Conservation (phyloP, 92 coral and sea anemone species). For the Pocillopora meandrina region DNA sequence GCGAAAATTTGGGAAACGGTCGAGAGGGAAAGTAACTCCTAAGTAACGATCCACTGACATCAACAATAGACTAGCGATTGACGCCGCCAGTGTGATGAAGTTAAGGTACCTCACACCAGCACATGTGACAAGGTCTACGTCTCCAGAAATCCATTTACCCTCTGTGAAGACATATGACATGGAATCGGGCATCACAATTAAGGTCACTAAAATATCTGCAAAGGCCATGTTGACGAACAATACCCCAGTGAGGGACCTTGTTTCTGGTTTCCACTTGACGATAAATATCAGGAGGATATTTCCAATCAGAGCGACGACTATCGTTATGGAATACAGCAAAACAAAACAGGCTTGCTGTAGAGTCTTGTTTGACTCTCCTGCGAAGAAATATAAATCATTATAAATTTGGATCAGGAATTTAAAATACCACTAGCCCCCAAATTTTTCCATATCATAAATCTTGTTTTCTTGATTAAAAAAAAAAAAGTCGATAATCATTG, state of each 20-base stretch:
- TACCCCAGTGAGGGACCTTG: constrained; percentile 18
- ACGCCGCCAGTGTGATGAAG: constrained; percentile 26
- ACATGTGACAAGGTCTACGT: constrained; percentile 14
- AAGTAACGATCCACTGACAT: constrained; percentile 35
- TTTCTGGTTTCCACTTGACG: constrained; percentile 9
- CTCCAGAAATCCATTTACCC: constrained; percentile 18
- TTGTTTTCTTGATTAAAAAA: no score
- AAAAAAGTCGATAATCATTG: no score
- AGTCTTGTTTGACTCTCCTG: background rate
- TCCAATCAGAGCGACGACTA: constrained; percentile 20
- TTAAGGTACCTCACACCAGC: background rate
- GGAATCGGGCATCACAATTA: constrained; percentile 24
- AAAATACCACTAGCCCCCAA: no score
- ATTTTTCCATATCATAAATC: no score
- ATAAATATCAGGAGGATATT: constrained; percentile 30
- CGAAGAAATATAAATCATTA: no score
- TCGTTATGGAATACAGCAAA: constrained; percentile 10
- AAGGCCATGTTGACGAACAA: constrained; percentile 45
- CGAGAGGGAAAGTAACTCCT: constrained; percentile 31
- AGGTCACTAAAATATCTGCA: constrained; percentile 39
- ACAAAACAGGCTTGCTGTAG: background rate
- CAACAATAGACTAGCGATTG: constrained; percentile 19
- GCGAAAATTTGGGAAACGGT: constrained; percentile 2
- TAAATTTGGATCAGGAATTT: no score
- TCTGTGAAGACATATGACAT: background rate